Percentiles rank a stretch among this genome's conserved stretches.
phyloP scores from a whole-genome alignment of 2,888 invertebrate genomes.

The Himalopsyche anomala region DNA sequence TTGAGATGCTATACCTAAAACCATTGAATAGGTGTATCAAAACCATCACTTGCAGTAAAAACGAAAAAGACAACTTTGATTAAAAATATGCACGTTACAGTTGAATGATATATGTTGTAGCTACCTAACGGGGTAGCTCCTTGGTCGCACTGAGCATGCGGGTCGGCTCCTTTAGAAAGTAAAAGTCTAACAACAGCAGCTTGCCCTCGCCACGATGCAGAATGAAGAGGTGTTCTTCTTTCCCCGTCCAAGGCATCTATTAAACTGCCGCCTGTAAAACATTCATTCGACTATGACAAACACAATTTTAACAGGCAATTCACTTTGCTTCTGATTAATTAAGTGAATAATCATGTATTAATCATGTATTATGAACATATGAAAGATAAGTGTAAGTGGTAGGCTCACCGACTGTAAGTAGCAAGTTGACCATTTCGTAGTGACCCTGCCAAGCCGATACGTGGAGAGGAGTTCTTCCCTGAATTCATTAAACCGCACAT shows the following conservation, averaged over 20 bases:
- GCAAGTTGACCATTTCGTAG: slow-evolving; percentile 91
- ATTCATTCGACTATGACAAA: slow-evolving; percentile 20
- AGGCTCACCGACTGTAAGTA: slow-evolving; percentile 82
- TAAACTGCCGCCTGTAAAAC: slow-evolving; percentile 83
- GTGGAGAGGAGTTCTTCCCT: slow-evolving; percentile 92
- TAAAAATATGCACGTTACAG: too few relatives aligned
- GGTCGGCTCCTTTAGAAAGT: slow-evolving; percentile 87
- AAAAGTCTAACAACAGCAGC: slow-evolving; percentile 88
- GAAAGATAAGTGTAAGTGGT: neutral
- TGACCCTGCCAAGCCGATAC: slow-evolving; percentile 97
- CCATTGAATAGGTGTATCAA: neutral
- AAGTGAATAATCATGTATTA: too few relatives aligned
- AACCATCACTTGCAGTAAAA: neutral
- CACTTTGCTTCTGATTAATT: neutral
- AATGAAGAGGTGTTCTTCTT: slow-evolving; percentile 92
- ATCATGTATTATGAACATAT: neutral
- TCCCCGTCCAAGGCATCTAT: slow-evolving; percentile 94
- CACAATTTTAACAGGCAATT: neutral
- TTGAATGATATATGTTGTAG: neutral
- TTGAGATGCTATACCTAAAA: slow-evolving; percentile 92
- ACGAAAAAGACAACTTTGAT: too few relatives aligned
- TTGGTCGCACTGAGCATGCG: slow-evolving; percentile 95
- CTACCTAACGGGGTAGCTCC: slow-evolving; percentile 93
- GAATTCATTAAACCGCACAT: slow-evolving; percentile 60
- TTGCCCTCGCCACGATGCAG: slow-evolving; percentile 97